Conservation (phyloP, 2,797 vertebrate species). For the Falco concolor region DNA sequence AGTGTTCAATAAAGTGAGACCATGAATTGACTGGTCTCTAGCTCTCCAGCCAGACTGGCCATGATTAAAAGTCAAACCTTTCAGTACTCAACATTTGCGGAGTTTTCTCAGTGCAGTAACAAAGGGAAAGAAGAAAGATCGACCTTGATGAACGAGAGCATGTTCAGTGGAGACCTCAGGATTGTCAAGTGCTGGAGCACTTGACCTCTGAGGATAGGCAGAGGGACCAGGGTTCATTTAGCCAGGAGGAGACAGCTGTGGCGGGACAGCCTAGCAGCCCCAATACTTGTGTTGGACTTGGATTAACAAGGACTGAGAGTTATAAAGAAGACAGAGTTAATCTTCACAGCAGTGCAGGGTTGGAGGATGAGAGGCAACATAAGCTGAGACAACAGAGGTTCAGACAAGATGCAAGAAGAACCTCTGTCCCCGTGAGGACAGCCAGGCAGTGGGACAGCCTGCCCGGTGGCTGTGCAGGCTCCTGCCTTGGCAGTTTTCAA, state of each 20-base stretch:
- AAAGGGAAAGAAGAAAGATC: neutral
- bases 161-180: neutral
- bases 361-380: neutral
- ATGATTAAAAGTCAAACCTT: neutral
- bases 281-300: neutral
- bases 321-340: neutral
- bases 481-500: neutral
- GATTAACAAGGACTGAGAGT: neutral
- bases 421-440: neutral
- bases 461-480: neutral
- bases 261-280: neutral
- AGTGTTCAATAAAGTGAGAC: neutral
- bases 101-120: neutral
- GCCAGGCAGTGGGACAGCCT: neutral
- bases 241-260: neutral
- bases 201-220: neutral
- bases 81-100: neutral
- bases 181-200: rapidly evolving
- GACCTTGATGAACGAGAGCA: neutral
- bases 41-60: neutral
- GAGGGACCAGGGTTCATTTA: neutral
- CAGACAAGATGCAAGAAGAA: neutral
- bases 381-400: neutral
- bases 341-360: neutral
- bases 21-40: neutral